Base-by-base conservation (phyloP, 2,113 vertebrate species). In the Bujurquina vittata region DNA sequence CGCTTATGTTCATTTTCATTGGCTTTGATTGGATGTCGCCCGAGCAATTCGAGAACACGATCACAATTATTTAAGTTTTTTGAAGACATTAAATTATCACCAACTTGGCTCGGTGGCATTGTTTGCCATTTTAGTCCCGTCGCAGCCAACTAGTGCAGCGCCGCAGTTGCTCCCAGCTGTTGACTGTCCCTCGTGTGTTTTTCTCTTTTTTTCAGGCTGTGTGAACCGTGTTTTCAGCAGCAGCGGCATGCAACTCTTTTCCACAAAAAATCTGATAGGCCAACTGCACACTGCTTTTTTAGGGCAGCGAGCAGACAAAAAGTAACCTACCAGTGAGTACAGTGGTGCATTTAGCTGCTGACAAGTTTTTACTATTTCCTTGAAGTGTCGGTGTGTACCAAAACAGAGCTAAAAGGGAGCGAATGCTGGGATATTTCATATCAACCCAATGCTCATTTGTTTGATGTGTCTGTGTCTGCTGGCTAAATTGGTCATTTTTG, bases 171-270 rank as follows among this genome's bases (percentile, higher is more conserved):
- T 59, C 26, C 35, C 3, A 60, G 40, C 43, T 31, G 10, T 59
- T 59, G 60, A 60, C 65, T 73, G 79, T 73, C 56, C 65, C 65
- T 5, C 17, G 37, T 60, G 40, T 59, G 56, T 33, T 5, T 33
- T 33, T 33, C 6, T 33, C 7, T 33, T 40, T 22, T 59, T 80
- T 59, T 33, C 40, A 60, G 65, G n/a, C 40, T 58, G 26, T 46
- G 58, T 80, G 65, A 80, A 72, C 56, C 43, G 49, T 73, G 26
- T 62, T 72, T 73, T 55, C 31, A 72, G 43, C 65, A 72, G 43
- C 62, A 60, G 79, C 57, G 35, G 49, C 29, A 17, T 54, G 62
- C 37, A 67, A 43, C 62, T 69, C 54, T 60, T 35, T 72, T 72
- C 65, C 10, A 31, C 26, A 52, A 52, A 72, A 69, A 69, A 29